phyloP scores from a whole-genome alignment of 2,113 vertebrate species.

The Motacilla alba region DNA sequence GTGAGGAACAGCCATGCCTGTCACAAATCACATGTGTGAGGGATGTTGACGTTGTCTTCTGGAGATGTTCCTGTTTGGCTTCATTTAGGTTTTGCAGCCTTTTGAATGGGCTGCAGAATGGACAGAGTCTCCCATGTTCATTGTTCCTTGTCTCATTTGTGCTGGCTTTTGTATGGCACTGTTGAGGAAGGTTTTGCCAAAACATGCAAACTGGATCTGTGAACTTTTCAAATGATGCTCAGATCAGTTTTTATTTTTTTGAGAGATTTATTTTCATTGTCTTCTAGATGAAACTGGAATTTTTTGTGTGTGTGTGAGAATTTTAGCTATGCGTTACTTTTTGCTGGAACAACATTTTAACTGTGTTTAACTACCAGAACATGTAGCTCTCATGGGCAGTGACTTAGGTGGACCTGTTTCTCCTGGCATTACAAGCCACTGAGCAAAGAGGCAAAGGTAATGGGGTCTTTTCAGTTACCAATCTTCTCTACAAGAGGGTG shows the following conservation, averaged over 20 bases:
- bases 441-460: background rate
- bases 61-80: background rate
- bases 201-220: background rate
- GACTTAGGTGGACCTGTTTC: background rate
- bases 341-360: background rate
- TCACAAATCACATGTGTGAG: background rate
- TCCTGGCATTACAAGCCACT: background rate
- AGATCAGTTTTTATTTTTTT: background rate
- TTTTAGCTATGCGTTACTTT: background rate
- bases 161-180: background rate
- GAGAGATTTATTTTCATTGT: background rate
- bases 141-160: background rate
- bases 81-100: background rate
- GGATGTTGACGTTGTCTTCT: background rate
- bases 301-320: background rate
- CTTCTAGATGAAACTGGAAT: background rate
- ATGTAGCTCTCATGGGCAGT: background rate
- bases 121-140: rapidly evolving
- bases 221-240: background rate
- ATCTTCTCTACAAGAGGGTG: background rate
- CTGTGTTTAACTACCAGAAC: background rate
- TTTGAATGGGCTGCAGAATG: background rate
- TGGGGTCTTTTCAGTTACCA: background rate
- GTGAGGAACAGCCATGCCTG: rapidly evolving
- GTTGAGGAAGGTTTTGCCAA: background rate